Base-by-base conservation (phyloP, 2,797 vertebrate species). In the Smutsia temminckii region DNA sequence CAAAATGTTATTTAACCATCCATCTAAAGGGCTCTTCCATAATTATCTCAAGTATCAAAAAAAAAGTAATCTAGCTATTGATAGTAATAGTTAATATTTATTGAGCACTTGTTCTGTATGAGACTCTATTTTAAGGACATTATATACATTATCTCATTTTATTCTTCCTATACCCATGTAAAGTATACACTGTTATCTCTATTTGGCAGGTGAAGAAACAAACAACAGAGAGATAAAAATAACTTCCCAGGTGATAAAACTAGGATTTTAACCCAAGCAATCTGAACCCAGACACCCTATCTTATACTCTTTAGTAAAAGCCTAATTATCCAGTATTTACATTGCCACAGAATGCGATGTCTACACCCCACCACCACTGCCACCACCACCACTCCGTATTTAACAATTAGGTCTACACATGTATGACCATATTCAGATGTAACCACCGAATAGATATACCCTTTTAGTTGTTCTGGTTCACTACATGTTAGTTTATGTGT, bases 41-140 rank as follows among this genome's bases (percentile, higher is more conserved):
- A 90, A 72, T 94, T 92, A 85, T 90, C 40, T 78, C 77, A 95
- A 95, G 53, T 37, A 93, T 64, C 66, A 78, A 94, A 84, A 78
- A 94, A 84, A 71, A 49, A 40, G 8, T 86, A 85, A 81, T 72
- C 4, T 85, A 87, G 55, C 49, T 66, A 17, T 66, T 71, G 59
- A 55, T 77, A 40, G 55, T 68, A 72, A 69, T 53, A 53, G 40
- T 84, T 92, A 85, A 77, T 85, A 37, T 94, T 93, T 95, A 80
- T 64, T 71, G 16, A 92, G 46, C 34, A 32, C 12, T 34, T 85
- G 72, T 12, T 88, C 63, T 85, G 1, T 78, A 12, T 91, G 42
- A 91, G 57, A 5, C 34, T 89, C 55, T 68, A 34, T 80, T 90
- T 92, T 87, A 74, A 94, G 53, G 37, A 59, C 10, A 9, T 57